Percentiles rank a stretch among this genome's conserved stretches.
Evolutionary conservation across 2,113 vertebrate genomes (phyloP).

Genomic region (Sander lucioperca): DNA sequence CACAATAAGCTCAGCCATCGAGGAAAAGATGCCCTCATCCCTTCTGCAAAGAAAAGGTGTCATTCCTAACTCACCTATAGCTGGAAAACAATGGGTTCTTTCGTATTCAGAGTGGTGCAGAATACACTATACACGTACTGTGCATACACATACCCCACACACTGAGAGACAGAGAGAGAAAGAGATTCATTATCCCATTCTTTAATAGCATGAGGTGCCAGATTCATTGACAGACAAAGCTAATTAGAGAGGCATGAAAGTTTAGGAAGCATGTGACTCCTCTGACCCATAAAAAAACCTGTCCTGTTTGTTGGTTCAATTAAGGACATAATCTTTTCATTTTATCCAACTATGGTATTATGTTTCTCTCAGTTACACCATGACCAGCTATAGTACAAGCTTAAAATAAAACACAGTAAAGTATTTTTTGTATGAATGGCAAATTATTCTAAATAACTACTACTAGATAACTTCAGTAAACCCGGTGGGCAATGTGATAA

Average conservation of each 20-base stretch:
- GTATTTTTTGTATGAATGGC: conserved; percentile 16
- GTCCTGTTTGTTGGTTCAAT: conserved; percentile 60
- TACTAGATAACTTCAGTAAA: conserved; percentile 29
- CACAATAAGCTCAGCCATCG: conserved; percentile 74
- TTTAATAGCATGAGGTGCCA: conserved; percentile 66
- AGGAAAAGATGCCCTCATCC: conserved; percentile 48
- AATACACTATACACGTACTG: conserved; percentile 17
- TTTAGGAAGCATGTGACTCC: conserved; percentile 66
- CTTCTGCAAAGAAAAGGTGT: conserved; percentile 25
- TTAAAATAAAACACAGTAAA: conserved; percentile 25
- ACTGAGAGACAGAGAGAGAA: conserved; percentile 22
- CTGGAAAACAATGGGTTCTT: conserved; percentile 16
- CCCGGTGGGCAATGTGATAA: neutral
- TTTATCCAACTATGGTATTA: conserved; percentile 36
- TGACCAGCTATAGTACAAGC: conserved; percentile 14
- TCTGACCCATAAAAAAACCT: conserved; percentile 51
- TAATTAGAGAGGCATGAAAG: conserved; percentile 69
- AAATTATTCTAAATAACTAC: conserved; percentile 29
- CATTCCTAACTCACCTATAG: neutral
- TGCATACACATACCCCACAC: neutral
- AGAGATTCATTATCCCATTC: conserved; percentile 69
- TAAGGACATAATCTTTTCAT: conserved; percentile 50
- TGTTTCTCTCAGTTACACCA: conserved; percentile 32
- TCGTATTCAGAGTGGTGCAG: conserved; percentile 9
- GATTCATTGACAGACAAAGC: conserved; percentile 65